Evolutionary conservation across 2,888 invertebrate species (phyloP), one percentile per base, ranked within the genome.

Genomic region (Hydrotaea cyrtoneurina): DNA sequence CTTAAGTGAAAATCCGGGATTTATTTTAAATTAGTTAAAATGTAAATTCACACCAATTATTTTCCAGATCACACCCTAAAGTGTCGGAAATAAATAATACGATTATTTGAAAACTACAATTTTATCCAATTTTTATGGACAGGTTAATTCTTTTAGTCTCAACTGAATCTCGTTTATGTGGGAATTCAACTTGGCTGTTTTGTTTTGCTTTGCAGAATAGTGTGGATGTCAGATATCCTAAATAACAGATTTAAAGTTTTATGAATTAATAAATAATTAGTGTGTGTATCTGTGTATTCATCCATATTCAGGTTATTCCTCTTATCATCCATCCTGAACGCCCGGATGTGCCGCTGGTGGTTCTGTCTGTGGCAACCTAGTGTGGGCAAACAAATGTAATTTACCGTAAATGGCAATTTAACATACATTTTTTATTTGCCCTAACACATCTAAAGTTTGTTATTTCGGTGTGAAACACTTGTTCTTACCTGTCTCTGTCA

Each of bases 351-450:
- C 13, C n/a, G 50, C 13, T 50, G 50, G 50, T n/a, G 13, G n/a
- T 43, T 15, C 10, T 43, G 43, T 43, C 2, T 43, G 50, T 7
- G n/a, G 50, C 5, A 50, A 2, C 7, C n/a, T 50, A 2, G 15
- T 64, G 8, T 31, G 43, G 43, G 21, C 0, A 3, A 59, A 59
- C 59, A 26, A 59, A 69, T 46, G 69, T 23, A 80, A 78, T 82
- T 80, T 36, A 39, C 21, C 75, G 31, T 75, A 80, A 80, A 74
- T 80, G 74, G 55, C 26, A 81, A 78, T 78, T 84, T 84, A 80
- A 72, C 80, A 78, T 66, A 80, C 78, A 59, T 72, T 69, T 21
- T 57, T 26, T 43, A n/a, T 19, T 74, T 43, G 31, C 64, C 4
- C 36, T 50, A 50, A 10, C 5, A 50, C n/a, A 4, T 8, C n/a